Percentiles rank a stretch among this genome's conserved stretches.
Conservation (phyloP, 1,140 invertebrate genomes). For the Solenopsis invicta region DNA sequence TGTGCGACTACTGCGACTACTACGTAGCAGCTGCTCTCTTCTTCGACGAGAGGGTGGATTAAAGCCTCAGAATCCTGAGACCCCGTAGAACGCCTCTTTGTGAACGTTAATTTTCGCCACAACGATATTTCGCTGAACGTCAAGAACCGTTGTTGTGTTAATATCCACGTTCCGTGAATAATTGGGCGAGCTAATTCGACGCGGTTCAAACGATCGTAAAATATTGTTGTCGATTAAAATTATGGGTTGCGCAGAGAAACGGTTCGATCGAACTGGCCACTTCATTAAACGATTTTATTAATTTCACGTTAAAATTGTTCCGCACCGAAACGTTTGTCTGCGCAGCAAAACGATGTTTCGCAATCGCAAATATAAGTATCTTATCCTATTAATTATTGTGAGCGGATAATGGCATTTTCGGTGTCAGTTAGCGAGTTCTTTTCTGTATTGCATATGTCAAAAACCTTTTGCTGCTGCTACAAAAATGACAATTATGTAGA, state of each 20-base stretch:
- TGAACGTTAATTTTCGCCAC: background rate
- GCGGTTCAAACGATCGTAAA: conserved; percentile 33
- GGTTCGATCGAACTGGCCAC: background rate
- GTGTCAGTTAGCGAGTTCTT: conserved; percentile 72
- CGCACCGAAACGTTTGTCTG: conserved; percentile 12
- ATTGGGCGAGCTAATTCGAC: conserved; percentile 25
- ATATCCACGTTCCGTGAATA: conserved; percentile 25
- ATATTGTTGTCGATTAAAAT: conserved; percentile 51
- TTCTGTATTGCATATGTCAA: background rate
- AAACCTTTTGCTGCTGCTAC: conserved; percentile 26
- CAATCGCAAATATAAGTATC: conserved; percentile 25
- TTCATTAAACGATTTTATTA: conserved; percentile 15
- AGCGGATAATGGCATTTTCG: conserved; percentile 61
- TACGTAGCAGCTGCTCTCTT: background rate
- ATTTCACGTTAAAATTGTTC: conserved; percentile 14
- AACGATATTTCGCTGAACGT: conserved; percentile 37
- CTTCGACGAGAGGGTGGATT: conserved; percentile 28
- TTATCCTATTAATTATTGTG: conserved; percentile 30
- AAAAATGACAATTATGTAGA: background rate
- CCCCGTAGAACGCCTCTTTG: background rate
- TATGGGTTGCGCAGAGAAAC: conserved; percentile 42
- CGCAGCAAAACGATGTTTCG: conserved; percentile 14
- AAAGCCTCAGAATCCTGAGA: conserved; percentile 1
- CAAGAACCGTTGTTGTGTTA: conserved; percentile 11
- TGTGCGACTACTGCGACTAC: background rate